Evolutionary conservation across 2,888 invertebrate species (phyloP), one percentile per base, ranked within the genome.

Genomic region (Beris morrisii): DNA sequence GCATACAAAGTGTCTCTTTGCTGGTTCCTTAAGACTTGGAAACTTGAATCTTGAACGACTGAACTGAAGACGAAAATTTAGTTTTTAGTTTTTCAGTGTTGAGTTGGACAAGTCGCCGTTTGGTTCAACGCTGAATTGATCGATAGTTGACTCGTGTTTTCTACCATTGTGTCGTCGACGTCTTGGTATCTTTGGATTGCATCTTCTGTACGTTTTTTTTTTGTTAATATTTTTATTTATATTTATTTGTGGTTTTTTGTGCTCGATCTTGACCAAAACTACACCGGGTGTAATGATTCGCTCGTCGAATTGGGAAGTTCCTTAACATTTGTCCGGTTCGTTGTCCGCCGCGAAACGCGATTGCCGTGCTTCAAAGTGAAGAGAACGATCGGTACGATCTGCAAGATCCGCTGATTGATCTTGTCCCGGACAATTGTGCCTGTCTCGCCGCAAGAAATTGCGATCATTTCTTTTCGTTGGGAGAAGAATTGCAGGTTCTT

Each of bases 311-410:
- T 43, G 46, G 30, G 46, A 28, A 58, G 57, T 59, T 59, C 59
- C 50, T 59, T 59, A 59, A 59, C 59, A 46, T 48, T 44, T 59
- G 46, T 32, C 15, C 48, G 48, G 59, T 59, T 59, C 59, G 59
- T 59, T 59, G 59, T 48, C 59, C 59, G 59, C 46, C 48, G 59
- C 38, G 38, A 38, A 48, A 59, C 48, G 50, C 59, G 59, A 32
- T 59, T 48, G 32, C 31, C n/a, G 11, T 28, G 48, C 44, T 38
- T 38, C 38, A 9, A 38, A 38, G 38, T 22, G 22, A 22, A 22
- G 22, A 22, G 22, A 22, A 22, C 22, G 22, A 22, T 22, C 22
- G 22, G 1, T 22, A 22, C 22, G 3, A 22, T 22, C 22, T 22
- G 22, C 22, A 22, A 22, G 3, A 3, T 7, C 9, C 38, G 38